Conservation (phyloP, 2,888 invertebrate genomes). For the Tenthredo mesomela region DNA sequence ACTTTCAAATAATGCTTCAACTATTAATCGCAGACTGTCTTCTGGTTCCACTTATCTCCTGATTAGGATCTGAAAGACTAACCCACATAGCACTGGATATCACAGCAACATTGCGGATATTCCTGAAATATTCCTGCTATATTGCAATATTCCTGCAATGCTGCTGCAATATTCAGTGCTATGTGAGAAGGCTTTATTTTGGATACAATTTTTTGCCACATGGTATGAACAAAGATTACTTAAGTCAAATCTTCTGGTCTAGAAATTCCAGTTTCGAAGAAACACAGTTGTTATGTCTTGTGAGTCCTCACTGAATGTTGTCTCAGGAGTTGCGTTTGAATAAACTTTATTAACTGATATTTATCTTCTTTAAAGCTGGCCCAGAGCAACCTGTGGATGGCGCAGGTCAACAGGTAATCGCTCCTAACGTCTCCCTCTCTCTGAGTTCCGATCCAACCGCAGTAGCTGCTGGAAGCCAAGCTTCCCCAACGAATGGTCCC, state of each 20-base stretch:
- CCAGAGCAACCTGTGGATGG: slow-evolving; percentile 66
- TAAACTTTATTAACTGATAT: neutral
- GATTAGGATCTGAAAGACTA: neutral
- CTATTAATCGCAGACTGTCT: neutral
- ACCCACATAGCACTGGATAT: no score
- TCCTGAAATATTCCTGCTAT: no score
- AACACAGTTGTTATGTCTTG: neutral
- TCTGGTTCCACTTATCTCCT: neutral
- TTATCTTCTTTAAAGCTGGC: slow-evolving; percentile 54
- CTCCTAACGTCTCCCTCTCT: slow-evolving; percentile 80
- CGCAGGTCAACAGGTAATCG: slow-evolving; percentile 74
- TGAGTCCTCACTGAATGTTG: neutral
- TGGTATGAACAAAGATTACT: neutral
- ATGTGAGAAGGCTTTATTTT: no score
- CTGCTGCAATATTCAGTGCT: no score
- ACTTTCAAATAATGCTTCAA: neutral
- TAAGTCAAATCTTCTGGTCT: neutral
- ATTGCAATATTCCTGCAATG: no score
- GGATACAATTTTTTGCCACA: neutral
- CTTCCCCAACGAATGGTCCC: slow-evolving; percentile 70
- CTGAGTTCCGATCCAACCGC: slow-evolving; percentile 79
- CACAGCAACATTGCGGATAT: no score
- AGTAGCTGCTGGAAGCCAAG: slow-evolving; percentile 73
- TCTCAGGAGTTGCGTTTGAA: neutral
- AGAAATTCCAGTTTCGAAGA: neutral